phyloP scores from a whole-genome alignment of 2,888 invertebrate genomes.

The Bellardia pandia region DNA sequence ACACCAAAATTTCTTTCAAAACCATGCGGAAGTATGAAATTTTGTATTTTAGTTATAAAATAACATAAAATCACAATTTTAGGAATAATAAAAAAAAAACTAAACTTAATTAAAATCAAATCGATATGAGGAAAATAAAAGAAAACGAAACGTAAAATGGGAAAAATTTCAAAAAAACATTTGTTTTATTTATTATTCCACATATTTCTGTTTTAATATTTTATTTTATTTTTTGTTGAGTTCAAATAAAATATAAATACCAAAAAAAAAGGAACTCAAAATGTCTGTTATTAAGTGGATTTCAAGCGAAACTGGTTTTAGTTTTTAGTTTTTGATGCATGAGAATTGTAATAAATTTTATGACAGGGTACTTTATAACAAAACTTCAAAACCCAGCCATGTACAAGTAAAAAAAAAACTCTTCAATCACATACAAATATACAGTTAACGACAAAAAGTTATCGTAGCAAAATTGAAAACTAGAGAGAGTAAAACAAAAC shows the following conservation, averaged over 20 bases:
- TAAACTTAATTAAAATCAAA: not conserved
- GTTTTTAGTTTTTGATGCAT: constrained; percentile 61
- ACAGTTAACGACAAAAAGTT: constrained; percentile 11
- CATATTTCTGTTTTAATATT: constrained; percentile 34
- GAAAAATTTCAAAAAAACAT: not conserved
- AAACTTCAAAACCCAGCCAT: constrained; percentile 62
- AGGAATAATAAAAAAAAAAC: constrained; percentile 4
- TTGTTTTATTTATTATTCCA: not conserved
- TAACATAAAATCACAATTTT: constrained; percentile 6
- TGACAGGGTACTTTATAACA: constrained; percentile 61
- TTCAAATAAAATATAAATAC: constrained; percentile 16
- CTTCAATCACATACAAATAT: not conserved
- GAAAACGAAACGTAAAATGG: constrained; percentile 10
- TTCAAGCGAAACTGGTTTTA: constrained; percentile 65
- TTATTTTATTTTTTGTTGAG: constrained; percentile 41
- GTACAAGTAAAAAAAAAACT: constrained; percentile 16
- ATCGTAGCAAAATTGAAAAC: not conserved
- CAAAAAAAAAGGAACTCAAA: constrained; percentile 48
- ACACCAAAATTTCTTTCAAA: not conserved
- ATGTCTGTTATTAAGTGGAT: constrained; percentile 65
- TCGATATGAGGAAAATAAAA: not conserved
- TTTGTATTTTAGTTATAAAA: constrained; percentile 1
- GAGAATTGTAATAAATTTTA: constrained; percentile 67
- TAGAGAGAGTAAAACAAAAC: too few species aligned
- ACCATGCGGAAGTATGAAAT: not conserved